Evolutionary conservation across 2,888 invertebrate species (phyloP).

Genomic region (Rotaria sp.): DNA sequence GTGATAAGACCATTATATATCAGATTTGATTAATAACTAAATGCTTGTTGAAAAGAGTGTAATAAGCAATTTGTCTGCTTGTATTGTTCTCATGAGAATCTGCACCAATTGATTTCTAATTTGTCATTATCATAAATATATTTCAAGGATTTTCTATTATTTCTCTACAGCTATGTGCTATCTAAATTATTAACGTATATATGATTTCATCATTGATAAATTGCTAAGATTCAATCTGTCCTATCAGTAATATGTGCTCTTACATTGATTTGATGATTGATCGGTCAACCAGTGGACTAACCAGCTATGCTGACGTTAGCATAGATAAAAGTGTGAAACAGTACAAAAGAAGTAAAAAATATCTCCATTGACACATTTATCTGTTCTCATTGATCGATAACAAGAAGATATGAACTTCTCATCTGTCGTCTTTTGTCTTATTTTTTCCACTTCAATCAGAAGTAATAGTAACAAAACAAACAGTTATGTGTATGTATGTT

Average conservation of each 20-base stretch:
- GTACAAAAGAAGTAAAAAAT: not conserved
- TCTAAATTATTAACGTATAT: not conserved
- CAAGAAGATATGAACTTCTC: not conserved
- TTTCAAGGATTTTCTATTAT: not conserved
- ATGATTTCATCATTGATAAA: not conserved
- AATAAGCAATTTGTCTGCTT: not conserved
- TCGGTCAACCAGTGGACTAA: not conserved
- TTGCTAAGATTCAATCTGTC: not conserved
- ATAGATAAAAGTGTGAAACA: not conserved
- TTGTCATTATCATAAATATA: not conserved
- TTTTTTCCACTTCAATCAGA: not conserved
- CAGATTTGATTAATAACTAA: no score
- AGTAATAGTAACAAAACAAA: not conserved
- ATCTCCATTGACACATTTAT: not conserved
- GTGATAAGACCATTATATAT: not conserved
- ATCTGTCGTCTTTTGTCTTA: not conserved
- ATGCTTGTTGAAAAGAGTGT: no score
- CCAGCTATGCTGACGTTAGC: not conserved
- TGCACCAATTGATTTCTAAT: not conserved
- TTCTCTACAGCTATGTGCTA: not conserved
- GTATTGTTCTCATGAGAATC: not conserved
- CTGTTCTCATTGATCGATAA: not conserved
- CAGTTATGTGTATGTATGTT: not conserved
- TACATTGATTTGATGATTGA: not conserved
- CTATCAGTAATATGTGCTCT: not conserved